Base-by-base conservation (phyloP, 2,113 vertebrate genomes). In the Enhydra lutris region DNA sequence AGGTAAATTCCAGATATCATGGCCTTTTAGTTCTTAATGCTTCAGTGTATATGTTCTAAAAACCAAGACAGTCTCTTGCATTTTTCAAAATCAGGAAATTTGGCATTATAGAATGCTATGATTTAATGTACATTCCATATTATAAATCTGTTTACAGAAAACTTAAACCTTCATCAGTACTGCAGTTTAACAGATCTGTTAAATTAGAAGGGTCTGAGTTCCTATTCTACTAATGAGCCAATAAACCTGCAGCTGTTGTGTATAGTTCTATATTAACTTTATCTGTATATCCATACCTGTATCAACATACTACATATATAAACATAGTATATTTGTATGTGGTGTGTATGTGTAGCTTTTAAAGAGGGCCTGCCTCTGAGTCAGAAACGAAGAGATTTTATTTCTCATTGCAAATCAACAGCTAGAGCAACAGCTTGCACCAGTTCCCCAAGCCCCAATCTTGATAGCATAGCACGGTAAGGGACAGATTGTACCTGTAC, bases 1-100 rank as follows among this genome's bases (percentile, higher is more conserved):
- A 79, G 4, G 10, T 76, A 67, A 42, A 45, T 57, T 61, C 17
- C 17, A 67, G 39, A 71, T 7, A 61, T n/a, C 39, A 7, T 71
- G 3, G 1, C 4, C 12, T 23, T 82, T 82, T 80, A 31, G 20
- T 45, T 4, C 2, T 82, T 87, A 67, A 47, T n/a, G 7, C 6
- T 81, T 80, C 5, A 24, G 17, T 6, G 8, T n/a, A 11, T 91
- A 69, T 88, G 73, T 90, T 95, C 63, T 85, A 50, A 91, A 14
- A 81, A 69, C 50, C 23, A 69, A 31, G 10, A 18, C 0, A 61
- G 10, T 29, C 15, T 73, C 12, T 69, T 20, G 42, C 6, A 65
- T 59, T 65, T 76, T 71, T 85, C 63, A 61, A 85, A 94, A 65
- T 39, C 26, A 57, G 20, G 23, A 69, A 78, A 86, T 36, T 86